These are phyloP conservation scores for Aulostomus chinensis DNA, from an alignment of 2,797 vertebrate genomes.

Conservation along the genomic window DNA sequence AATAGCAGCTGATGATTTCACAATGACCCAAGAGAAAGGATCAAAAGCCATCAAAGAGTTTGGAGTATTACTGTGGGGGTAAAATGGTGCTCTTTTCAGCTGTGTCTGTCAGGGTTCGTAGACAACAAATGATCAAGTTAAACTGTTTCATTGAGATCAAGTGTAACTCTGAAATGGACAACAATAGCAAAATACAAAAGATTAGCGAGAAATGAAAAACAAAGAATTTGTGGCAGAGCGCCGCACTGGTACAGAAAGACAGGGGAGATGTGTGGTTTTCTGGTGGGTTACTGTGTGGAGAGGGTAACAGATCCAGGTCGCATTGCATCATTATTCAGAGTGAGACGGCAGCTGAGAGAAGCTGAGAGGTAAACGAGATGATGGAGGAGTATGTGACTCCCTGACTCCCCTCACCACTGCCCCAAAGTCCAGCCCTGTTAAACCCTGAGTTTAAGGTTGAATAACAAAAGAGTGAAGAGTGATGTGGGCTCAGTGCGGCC, in stretches of 20 bases:
- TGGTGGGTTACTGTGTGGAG: constrained; percentile 38
- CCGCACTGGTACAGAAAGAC: not conserved
- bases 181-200: too few relatives aligned
- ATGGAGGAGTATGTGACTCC: constrained; percentile 57
- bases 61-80: too few relatives aligned
- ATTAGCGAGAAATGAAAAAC: too few relatives aligned
- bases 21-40: not conserved
- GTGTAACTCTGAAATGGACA: constrained; percentile 14
- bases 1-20: constrained; percentile 1
- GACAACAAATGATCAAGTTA: constrained; percentile 21
- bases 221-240: not conserved
- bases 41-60: too few relatives aligned
- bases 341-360: constrained; percentile 35
- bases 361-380: constrained; percentile 65
- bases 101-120: too few relatives aligned
- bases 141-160: constrained; percentile 20
- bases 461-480: constrained; percentile 38
- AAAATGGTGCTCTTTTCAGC: too few relatives aligned
- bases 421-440: constrained; percentile 50
- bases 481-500: constrained; percentile 32
- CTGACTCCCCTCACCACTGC: constrained; percentile 34
- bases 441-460: constrained; percentile 52
- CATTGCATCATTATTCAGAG: constrained; percentile 66
- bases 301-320: constrained; percentile 48
- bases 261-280: constrained; percentile 38